These are phyloP conservation scores for Nephrotoma guestfalica DNA, from an alignment of 2,888 invertebrate species.

Conservation along the genomic window DNA sequence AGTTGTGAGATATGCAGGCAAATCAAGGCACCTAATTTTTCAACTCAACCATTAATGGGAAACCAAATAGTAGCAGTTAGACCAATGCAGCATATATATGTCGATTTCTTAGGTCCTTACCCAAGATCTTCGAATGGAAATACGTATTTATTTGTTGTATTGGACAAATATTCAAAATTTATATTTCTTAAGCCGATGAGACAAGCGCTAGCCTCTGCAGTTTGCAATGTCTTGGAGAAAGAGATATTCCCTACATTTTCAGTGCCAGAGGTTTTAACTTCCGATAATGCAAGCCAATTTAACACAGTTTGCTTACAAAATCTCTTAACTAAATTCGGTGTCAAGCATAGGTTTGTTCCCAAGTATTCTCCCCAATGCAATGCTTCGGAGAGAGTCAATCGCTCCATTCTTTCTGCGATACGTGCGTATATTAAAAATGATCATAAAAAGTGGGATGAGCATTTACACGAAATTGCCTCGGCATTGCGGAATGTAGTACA, in stretches of 20 bases:
- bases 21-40: neutral
- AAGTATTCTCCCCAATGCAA: no score
- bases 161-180: neutral
- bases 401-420: neutral
- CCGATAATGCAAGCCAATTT: no score
- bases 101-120: neutral
- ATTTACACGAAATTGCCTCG: neutral
- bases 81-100: neutral
- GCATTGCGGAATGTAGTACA: slow-evolving; percentile 6
- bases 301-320: neutral
- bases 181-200: neutral
- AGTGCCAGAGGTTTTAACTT: no score
- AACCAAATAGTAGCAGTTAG: neutral
- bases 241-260: no score
- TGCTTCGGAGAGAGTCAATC: neutral
- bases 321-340: neutral
- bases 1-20: neutral
- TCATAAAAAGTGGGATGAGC: slow-evolving; percentile 1
- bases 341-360: neutral
- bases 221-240: neutral
- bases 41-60: neutral
- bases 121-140: neutral
- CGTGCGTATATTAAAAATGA: neutral
- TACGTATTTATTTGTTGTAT: neutral
- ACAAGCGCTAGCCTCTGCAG: neutral